Base-by-base conservation (phyloP, 2,888 invertebrate species). In the Diabrotica balteata region DNA sequence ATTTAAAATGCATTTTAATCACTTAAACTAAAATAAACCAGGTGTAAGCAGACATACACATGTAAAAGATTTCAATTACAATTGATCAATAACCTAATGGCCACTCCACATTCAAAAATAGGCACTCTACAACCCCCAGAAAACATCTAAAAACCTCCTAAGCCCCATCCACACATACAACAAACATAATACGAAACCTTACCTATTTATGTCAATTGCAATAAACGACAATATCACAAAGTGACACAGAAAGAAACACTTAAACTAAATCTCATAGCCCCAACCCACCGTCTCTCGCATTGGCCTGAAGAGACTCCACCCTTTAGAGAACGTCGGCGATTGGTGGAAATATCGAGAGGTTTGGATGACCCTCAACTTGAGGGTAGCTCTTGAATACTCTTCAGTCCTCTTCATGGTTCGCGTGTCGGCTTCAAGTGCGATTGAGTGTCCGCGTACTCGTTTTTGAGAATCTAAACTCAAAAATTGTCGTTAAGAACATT, bases 361-460 rank as follows among this genome's bases (percentile, higher is more conserved):
- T 81, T 79, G 81, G 83, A 83, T 80, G 80, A 79, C 77, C 81
- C 82, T 82, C 81, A 79, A 83, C 79, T 83, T 80, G 80, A 84
- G 84, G 82, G 81, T 76, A 76, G 81, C 81, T 82, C 82, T 82
- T 81, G 81, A 82, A 80, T 77, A 74, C 83, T 82, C 82, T 84
- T 81, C 80, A 83, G 83, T 81, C 78, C 80, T 81, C 81, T 82
- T 80, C 80, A 81, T 78, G 77, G 77, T 76, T 83, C 84, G 84
- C 84, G 84, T 83, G 84, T 80, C 82, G 72, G 73, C 76, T 32
- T 63, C 59, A 52, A 62, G 66, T 61, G 63, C 59, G 61, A 8
- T 50, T 50, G 55, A 58, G 58, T 58, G 46, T 64, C 44, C 64
- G 46, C 52, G 47, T 51, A 60, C 45, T 43, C n/a, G 51, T 22